Conservation (phyloP, 2,113 vertebrate genomes). For the Psephotus haematonotus region DNA sequence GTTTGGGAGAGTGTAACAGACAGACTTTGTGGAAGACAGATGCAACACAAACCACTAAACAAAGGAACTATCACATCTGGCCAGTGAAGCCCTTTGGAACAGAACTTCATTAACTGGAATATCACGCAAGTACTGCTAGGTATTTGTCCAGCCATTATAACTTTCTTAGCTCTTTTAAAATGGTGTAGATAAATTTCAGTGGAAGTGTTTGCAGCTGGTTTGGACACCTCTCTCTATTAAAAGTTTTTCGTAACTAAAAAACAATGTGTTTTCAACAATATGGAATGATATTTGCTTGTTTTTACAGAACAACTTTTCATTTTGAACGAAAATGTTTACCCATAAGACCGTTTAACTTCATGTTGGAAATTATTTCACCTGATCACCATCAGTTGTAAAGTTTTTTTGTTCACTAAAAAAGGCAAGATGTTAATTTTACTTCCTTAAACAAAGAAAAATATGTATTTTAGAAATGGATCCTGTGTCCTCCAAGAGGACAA, state of each 20-base stretch:
- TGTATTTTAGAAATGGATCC: background rate
- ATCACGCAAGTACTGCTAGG: background rate
- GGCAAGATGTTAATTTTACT: background rate
- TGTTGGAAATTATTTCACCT: background rate
- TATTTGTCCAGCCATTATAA: background rate
- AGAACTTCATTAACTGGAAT: background rate
- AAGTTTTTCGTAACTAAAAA: background rate
- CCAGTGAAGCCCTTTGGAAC: background rate
- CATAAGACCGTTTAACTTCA: background rate
- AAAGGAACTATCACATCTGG: background rate
- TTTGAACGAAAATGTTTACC: background rate
- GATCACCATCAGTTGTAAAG: background rate
- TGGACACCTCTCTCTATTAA: background rate
- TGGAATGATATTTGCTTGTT: background rate
- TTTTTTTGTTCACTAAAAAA: background rate
- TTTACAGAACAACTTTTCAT: background rate
- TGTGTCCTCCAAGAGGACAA: background rate
- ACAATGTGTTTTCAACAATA: background rate
- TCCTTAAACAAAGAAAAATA: background rate
- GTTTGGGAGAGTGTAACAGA: background rate
- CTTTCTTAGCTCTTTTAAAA: background rate
- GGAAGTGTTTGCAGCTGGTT: background rate
- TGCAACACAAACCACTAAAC: background rate
- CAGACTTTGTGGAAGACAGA: background rate
- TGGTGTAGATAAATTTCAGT: background rate